A percentile compares a stretch with the other conserved stretches of the same genome.
Evolutionary conservation across 2,888 invertebrate genomes (phyloP).

Genomic region (Ptilodon capucinus): DNA sequence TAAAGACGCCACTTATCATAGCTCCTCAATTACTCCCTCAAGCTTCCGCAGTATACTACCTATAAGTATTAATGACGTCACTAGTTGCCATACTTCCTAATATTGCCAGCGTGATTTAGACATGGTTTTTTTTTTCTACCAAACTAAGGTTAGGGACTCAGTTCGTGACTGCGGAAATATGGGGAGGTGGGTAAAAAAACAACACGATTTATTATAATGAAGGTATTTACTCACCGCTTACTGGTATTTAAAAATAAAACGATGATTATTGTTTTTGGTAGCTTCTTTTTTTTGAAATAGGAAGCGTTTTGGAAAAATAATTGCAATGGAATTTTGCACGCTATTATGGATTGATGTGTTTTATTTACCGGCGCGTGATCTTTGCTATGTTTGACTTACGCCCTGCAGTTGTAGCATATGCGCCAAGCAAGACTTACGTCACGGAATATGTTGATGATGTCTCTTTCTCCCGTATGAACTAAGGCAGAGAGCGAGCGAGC

Average conservation of each 20-base stretch:
- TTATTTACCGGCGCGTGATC: too few species aligned
- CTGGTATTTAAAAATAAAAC: neutral
- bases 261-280: neutral
- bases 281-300: neutral
- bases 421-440: too few species aligned
- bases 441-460: too few species aligned
- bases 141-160: neutral
- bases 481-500: too few species aligned
- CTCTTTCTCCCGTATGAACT: too few species aligned
- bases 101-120: neutral
- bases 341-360: neutral
- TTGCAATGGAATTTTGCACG: neutral
- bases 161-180: neutral
- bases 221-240: neutral
- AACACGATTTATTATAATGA: slow-evolving; percentile 1
- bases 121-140: neutral
- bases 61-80: neutral
- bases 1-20: neutral
- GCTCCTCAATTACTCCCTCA: neutral
- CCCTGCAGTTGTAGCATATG: too few species aligned
- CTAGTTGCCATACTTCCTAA: neutral
- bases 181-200: neutral
- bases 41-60: neutral
- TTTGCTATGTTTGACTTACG: too few species aligned
- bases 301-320: neutral